phyloP scores from a whole-genome alignment of 2,888 invertebrate species.

The Abrostola tripartita region DNA sequence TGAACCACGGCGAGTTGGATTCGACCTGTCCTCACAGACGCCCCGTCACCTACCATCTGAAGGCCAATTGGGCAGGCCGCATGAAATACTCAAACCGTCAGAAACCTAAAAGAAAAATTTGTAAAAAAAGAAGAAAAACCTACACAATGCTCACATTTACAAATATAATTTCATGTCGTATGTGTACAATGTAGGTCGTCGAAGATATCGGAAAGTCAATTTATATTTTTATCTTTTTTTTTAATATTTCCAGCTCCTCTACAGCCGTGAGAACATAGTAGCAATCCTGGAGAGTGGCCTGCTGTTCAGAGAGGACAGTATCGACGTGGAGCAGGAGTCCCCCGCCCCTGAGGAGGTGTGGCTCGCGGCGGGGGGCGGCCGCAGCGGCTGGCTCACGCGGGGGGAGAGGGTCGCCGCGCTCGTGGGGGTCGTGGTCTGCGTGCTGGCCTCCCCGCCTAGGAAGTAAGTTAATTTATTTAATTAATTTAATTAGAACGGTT shows the following conservation, averaged over 20 bases:
- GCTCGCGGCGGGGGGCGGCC: conserved; percentile 65
- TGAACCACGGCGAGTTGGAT: no score
- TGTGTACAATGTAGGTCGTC: no score
- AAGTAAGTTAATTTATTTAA: conserved; percentile 63
- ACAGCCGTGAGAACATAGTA: conserved; percentile 73
- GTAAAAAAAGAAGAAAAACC: no score
- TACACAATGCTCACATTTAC: no score
- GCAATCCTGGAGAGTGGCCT: conserved; percentile 80
- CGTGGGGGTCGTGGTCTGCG: conserved; percentile 52
- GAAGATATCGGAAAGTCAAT: no score
- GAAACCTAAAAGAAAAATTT: no score
- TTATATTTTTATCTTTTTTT: background rate
- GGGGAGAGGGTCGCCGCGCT: conserved; percentile 67
- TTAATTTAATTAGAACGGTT: no score
- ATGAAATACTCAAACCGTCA: no score
- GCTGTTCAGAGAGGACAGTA: conserved; percentile 81
- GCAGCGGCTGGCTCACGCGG: conserved; percentile 72
- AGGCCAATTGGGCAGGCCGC: no score
- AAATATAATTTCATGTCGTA: no score
- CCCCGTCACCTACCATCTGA: no score
- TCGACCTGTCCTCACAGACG: no score
- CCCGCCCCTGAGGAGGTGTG: conserved; percentile 69
- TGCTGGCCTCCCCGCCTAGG: conserved; percentile 69
- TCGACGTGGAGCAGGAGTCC: conserved; percentile 78
- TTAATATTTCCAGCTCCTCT: conserved; percentile 68